A percentile compares a stretch with the other conserved stretches of the same genome.
Conservation (phyloP, 2,113 vertebrate genomes). For the Salminus brasiliensis region DNA sequence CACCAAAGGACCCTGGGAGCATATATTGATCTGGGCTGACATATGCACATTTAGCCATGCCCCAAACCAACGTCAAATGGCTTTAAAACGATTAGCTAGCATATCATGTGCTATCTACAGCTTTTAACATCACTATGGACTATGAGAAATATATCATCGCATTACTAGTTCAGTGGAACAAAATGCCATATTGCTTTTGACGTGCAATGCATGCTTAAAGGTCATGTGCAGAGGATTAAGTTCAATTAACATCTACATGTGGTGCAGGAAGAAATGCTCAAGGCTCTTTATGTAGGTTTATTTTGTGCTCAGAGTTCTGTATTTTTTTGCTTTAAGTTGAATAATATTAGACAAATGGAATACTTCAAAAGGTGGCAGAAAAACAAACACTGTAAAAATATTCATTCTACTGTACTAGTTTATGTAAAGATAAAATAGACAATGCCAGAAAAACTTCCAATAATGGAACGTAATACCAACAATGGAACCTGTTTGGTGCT, state of each 20-base stretch:
- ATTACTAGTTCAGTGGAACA: conserved; percentile 82
- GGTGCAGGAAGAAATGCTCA: conserved; percentile 43
- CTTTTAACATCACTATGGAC: conserved; percentile 84
- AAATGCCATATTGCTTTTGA: conserved; percentile 80
- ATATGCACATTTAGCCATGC: conserved; percentile 86
- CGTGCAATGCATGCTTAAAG: conserved; percentile 83
- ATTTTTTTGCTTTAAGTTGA: not conserved
- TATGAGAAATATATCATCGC: conserved; percentile 80
- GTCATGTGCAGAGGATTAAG: conserved; percentile 83
- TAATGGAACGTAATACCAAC: no score
- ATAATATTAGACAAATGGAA: not conserved
- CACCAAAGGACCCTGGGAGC: conserved; percentile 86
- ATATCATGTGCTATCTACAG: conserved; percentile 82
- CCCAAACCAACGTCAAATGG: conserved; percentile 80
- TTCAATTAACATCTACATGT: conserved; percentile 77
- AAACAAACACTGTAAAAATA: not conserved
- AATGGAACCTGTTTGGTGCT: no score
- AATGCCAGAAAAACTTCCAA: no score
- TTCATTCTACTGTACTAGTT: no score
- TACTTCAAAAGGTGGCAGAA: not conserved
- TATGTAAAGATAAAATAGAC: no score
- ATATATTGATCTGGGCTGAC: conserved; percentile 90
- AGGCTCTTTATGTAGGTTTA: not conserved
- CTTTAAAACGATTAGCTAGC: conserved; percentile 86
- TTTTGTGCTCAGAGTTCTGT: not conserved